A percentile compares a stretch with the other conserved stretches of the same genome.
phyloP scores from a whole-genome alignment of 2,797 vertebrate genomes.

The Ispidina picta region DNA sequence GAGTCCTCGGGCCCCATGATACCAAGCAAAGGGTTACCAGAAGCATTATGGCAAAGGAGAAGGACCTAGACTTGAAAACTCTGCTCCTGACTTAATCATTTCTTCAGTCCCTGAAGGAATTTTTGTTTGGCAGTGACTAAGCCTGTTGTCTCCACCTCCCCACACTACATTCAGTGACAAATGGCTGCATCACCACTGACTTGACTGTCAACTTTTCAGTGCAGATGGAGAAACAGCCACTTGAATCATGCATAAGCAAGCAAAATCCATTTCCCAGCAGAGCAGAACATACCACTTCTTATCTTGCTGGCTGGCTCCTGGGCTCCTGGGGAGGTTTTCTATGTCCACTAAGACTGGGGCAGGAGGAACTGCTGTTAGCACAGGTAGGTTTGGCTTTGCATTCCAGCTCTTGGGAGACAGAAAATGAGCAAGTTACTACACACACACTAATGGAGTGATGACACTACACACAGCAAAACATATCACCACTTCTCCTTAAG shows the following conservation, averaged over 20 bases:
- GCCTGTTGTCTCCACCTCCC: background rate
- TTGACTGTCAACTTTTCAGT: constrained; percentile 23
- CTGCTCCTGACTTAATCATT: background rate
- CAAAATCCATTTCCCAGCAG: constrained; percentile 22
- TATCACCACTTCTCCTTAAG: background rate
- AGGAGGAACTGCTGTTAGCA: constrained; percentile 76
- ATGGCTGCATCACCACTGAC: background rate
- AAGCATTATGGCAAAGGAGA: background rate
- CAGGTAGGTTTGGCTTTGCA: constrained; percentile 76
- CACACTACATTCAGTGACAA: background rate
- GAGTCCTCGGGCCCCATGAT: background rate
- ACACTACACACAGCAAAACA: background rate
- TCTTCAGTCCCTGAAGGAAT: background rate
- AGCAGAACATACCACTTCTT: constrained; percentile 86
- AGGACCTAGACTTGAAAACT: background rate
- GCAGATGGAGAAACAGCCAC: constrained; percentile 19
- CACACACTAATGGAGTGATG: background rate
- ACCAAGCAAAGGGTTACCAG: background rate
- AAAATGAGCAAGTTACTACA: constrained; percentile 29
- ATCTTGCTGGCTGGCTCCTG: constrained; percentile 82
- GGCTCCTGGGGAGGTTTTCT: constrained; percentile 87
- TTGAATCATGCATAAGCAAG: constrained; percentile 29
- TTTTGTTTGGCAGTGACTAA: background rate
- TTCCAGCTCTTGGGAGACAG: constrained; percentile 77
- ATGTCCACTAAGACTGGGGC: constrained; percentile 86